Conservation (phyloP, 2,113 vertebrate genomes). For the Hystrix brachyura region DNA sequence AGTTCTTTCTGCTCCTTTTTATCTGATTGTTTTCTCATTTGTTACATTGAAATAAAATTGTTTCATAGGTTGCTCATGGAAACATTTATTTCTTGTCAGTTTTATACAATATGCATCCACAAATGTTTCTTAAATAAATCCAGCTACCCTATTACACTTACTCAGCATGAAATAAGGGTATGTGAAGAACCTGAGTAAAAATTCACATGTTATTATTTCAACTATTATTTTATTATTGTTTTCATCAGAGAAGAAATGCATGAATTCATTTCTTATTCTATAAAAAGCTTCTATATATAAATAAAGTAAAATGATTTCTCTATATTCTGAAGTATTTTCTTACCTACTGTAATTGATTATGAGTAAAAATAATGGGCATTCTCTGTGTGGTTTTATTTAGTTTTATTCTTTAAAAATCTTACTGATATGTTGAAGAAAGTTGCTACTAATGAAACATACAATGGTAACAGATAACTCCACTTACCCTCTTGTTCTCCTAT, state of each 20-base stretch:
- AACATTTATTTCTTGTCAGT: neutral
- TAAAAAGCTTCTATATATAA: neutral
- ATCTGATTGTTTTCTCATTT: slow-evolving; percentile 22
- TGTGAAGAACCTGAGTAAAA: neutral
- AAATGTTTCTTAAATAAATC: neutral
- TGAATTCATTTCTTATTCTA: neutral
- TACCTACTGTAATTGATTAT: neutral
- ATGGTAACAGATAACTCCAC: slow-evolving; percentile 31
- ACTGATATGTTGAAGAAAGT: neutral
- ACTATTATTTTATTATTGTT: neutral
- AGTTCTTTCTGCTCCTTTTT: neutral
- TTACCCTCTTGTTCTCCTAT: neutral
- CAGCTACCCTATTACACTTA: neutral
- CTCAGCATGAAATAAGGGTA: neutral
- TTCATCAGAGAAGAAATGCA: slow-evolving; percentile 29
- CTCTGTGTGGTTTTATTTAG: neutral
- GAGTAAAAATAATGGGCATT: neutral
- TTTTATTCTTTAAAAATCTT: slow-evolving; percentile 46
- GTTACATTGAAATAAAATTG: neutral
- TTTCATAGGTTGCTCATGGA: neutral
- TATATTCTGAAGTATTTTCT: neutral
- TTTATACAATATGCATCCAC: neutral
- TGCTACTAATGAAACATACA: slow-evolving; percentile 14
- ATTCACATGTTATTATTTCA: neutral
- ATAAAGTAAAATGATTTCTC: neutral